Percentiles rank a stretch among this genome's conserved stretches.
These are phyloP conservation scores for Sebastes elongatus DNA, from an alignment of 2,797 vertebrate genomes.

Conservation along the genomic window DNA sequence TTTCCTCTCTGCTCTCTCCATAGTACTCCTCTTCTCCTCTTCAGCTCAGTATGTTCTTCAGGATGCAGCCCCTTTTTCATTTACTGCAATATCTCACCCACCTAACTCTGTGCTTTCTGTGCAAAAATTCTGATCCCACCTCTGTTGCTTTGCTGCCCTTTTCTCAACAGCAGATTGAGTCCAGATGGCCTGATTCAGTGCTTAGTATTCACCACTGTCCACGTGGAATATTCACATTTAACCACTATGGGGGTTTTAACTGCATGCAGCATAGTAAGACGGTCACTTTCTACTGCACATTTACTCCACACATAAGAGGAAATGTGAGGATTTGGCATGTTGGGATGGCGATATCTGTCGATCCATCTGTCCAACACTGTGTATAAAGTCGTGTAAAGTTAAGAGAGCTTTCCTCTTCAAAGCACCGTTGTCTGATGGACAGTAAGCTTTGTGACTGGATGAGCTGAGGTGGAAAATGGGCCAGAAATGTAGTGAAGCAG, in stretches of 20 bases:
- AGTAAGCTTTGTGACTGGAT: background rate
- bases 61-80: background rate
- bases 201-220: slow-evolving; percentile 15
- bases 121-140: background rate
- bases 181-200: slow-evolving; percentile 37
- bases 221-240: slow-evolving; percentile 5
- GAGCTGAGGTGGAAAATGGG: background rate
- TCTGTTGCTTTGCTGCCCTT: slow-evolving; percentile 11
- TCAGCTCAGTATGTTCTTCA: background rate
- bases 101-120: background rate
- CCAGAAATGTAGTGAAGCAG: background rate
- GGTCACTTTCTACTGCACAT: background rate
- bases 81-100: background rate
- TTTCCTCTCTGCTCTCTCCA: background rate
- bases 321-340: background rate
- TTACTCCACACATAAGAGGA: background rate
- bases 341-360: background rate
- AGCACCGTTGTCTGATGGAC: background rate
- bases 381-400: background rate
- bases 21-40: background rate
- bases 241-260: background rate
- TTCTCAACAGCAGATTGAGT: background rate
- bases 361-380: background rate
- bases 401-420: background rate
- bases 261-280: background rate